These are phyloP conservation scores for Artibeus lituratus DNA, from an alignment of 2,797 vertebrate genomes.

Conservation along the genomic window DNA sequence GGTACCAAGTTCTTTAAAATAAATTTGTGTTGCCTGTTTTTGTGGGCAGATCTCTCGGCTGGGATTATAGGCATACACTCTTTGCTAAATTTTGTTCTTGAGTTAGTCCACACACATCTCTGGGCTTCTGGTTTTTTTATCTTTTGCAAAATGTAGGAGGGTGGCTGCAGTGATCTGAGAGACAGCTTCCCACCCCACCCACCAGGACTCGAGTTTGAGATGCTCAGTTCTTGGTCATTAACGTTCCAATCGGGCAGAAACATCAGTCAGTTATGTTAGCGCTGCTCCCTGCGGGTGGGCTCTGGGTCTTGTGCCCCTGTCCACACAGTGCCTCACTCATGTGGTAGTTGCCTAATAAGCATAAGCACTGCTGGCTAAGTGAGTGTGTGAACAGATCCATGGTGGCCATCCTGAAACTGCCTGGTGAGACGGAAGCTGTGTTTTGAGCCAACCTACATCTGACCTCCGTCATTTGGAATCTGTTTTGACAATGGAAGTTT, in stretches of 20 bases:
- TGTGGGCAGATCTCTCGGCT: not conserved
- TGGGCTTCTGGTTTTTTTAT: not conserved
- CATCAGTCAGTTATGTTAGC: not conserved
- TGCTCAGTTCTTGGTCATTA: not conserved
- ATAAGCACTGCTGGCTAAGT: not conserved
- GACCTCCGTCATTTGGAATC: not conserved
- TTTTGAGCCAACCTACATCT: conserved; percentile 2
- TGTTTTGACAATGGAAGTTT: conserved; percentile 18
- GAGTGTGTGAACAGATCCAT: not conserved
- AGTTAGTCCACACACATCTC: not conserved
- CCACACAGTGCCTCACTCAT: accelerated
- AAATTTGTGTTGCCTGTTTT: not conserved
- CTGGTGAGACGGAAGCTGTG: not conserved
- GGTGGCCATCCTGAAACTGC: not conserved
- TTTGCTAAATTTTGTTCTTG: not conserved
- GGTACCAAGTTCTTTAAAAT: not conserved
- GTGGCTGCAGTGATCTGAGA: not conserved
- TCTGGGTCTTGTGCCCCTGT: not conserved
- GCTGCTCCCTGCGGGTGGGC: not conserved
- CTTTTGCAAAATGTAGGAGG: not conserved
- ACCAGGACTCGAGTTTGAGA: not conserved
- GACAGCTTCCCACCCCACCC: not conserved
- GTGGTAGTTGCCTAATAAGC: not conserved
- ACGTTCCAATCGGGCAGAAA: not conserved
- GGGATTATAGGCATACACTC: not conserved